Conservation (phyloP, 2,113 vertebrate species). For the Atractosteus spatula region DNA sequence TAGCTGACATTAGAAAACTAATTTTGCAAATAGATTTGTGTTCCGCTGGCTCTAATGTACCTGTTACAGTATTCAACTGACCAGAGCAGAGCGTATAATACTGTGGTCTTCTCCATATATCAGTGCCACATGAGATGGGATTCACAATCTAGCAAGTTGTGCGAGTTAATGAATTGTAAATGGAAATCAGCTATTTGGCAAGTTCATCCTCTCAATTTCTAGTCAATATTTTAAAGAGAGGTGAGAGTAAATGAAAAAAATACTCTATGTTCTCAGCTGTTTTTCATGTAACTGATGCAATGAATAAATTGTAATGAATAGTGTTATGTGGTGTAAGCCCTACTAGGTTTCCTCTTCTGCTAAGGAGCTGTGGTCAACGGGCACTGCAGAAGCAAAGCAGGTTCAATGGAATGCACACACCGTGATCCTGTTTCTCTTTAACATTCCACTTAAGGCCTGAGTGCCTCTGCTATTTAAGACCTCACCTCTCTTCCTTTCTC, state of each 20-base stretch:
- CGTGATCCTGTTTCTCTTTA: conserved; percentile 32
- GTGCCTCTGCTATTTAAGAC: conserved; percentile 44
- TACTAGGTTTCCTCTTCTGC: neutral
- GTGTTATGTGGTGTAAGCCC: neutral
- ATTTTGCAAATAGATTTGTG: too few relatives aligned
- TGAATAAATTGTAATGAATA: conserved; percentile 4
- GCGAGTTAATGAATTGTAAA: neutral
- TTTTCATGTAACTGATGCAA: neutral
- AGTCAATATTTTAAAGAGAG: neutral
- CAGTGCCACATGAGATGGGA: too few relatives aligned
- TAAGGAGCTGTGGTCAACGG: conserved; percentile 38
- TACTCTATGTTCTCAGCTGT: conserved; percentile 3
- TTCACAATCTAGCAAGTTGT: neutral
- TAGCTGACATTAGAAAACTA: too few relatives aligned
- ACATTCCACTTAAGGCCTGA: conserved; percentile 50
- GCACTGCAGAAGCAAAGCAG: conserved; percentile 36
- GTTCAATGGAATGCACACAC: conserved; percentile 18
- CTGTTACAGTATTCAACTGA: too few relatives aligned
- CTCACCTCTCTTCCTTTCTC: conserved; percentile 38
- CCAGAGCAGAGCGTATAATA: too few relatives aligned
- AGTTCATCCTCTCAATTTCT: neutral
- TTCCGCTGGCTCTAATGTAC: too few relatives aligned
- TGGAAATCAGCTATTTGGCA: neutral
- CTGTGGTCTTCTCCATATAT: too few relatives aligned
- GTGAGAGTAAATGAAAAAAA: too few relatives aligned